A percentile compares a stretch with the other conserved stretches of the same genome.
Conservation (phyloP, 2,797 vertebrate genomes). For the Onychomys leucogaster region DNA sequence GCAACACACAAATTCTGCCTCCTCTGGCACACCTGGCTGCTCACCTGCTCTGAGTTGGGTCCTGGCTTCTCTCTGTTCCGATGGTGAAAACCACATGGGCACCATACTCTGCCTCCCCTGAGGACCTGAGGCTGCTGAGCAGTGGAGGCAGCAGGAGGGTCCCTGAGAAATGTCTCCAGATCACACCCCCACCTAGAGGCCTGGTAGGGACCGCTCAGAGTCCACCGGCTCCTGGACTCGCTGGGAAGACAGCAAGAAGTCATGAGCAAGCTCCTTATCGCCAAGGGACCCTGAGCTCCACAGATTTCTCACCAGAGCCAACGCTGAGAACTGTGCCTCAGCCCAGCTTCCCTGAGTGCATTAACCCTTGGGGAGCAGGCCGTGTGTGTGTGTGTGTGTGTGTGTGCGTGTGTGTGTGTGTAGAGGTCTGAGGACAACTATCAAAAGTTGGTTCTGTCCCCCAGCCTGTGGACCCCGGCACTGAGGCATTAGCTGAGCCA, state of each 20-base stretch:
- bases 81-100: constrained; percentile 88
- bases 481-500: background rate
- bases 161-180: constrained; percentile 91
- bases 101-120: constrained; percentile 87
- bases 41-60: constrained; percentile 78
- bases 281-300: too few species aligned
- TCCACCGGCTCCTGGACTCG: constrained; percentile 84
- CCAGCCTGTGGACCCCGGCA: too few species aligned
- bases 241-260: constrained; percentile 80
- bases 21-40: background rate
- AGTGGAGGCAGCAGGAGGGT: constrained; percentile 89
- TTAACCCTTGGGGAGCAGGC: background rate
- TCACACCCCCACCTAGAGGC: constrained; percentile 76
- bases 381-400: background rate
- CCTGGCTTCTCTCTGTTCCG: constrained; percentile 83
- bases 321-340: background rate
- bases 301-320: background rate
- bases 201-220: constrained; percentile 64
- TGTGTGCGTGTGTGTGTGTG: background rate
- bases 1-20: accelerated
- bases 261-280: background rate
- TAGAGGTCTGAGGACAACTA: too few species aligned
- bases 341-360: background rate
- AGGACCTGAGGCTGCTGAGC: constrained; percentile 86
- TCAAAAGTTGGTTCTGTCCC: background rate